Conservation (phyloP, 1,140 invertebrate species). For the Himalopsyche phryganea region DNA sequence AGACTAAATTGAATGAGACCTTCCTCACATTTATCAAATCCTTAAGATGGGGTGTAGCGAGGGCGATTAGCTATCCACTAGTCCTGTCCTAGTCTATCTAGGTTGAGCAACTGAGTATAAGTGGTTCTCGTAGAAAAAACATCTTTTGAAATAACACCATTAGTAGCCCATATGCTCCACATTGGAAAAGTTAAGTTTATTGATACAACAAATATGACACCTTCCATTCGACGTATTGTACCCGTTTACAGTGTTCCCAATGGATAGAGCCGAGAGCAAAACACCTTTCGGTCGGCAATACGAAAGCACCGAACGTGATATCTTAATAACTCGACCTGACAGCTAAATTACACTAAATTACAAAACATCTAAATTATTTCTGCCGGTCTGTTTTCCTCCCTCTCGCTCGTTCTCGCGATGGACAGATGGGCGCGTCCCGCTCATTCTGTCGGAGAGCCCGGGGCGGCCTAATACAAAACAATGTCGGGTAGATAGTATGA, state of each 20-base stretch:
- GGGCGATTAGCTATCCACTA: no score
- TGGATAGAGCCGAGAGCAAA: constrained; percentile 7
- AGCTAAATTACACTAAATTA: constrained; percentile 38
- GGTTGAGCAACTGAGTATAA: no score
- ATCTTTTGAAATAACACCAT: no score
- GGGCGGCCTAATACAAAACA: constrained; percentile 20
- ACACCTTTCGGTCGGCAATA: not conserved
- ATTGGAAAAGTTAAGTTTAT: no score
- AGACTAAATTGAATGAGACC: no score
- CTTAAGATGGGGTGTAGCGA: no score
- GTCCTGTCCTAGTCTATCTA: no score
- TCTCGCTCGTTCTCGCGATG: not conserved
- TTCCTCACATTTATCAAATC: no score
- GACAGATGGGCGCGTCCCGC: constrained; percentile 14
- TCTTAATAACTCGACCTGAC: constrained; percentile 37
- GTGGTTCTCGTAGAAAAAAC: no score
- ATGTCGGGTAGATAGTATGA: constrained; percentile 6
- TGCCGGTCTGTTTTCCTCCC: constrained; percentile 17
- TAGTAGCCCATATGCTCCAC: no score
- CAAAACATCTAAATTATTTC: constrained; percentile 37
- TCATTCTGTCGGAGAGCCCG: constrained; percentile 6
- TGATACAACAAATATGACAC: not conserved
- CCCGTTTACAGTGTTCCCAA: constrained; percentile 1
- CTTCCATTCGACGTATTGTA: not conserved
- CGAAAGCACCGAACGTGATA: constrained; percentile 31